These are phyloP conservation scores for Tenebrosternarchus preto DNA, from an alignment of 2,113 vertebrate genomes.

Conservation along the genomic window DNA sequence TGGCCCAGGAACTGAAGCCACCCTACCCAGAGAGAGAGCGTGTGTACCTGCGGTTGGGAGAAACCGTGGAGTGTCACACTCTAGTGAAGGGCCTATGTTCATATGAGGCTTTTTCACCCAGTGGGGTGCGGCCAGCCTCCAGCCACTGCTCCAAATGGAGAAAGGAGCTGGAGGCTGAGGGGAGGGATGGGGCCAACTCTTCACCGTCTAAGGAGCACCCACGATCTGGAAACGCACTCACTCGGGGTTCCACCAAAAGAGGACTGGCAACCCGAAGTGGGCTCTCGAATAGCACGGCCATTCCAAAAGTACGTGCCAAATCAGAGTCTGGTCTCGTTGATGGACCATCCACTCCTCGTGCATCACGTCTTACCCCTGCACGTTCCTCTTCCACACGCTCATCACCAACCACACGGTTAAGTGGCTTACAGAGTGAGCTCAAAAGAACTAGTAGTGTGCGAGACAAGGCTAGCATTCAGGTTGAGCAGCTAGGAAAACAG, in stretches of 20 bases:
- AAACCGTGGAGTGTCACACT: slow-evolving; percentile 76
- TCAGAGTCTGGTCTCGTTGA: slow-evolving; percentile 56
- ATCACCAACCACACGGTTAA: slow-evolving; percentile 41
- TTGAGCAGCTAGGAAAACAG: slow-evolving; percentile 36
- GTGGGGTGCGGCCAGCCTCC: slow-evolving; percentile 64
- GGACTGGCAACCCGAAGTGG: slow-evolving; percentile 59
- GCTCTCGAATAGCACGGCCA: slow-evolving; percentile 56
- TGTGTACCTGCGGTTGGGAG: slow-evolving; percentile 65
- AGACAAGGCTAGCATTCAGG: slow-evolving; percentile 8
- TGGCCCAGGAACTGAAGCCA: slow-evolving; percentile 60
- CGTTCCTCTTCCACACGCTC: slow-evolving; percentile 64
- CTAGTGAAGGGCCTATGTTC: slow-evolving; percentile 75
- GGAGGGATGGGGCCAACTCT: slow-evolving; percentile 47
- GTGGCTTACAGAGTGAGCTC: slow-evolving; percentile 45
- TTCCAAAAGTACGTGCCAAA: slow-evolving; percentile 68
- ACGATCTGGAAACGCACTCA: slow-evolving; percentile 55
- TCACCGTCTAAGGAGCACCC: slow-evolving; percentile 61
- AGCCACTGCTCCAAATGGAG: slow-evolving; percentile 80
- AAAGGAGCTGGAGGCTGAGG: slow-evolving; percentile 71
- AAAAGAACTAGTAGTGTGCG: slow-evolving; percentile 43
- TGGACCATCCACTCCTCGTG: slow-evolving; percentile 29
- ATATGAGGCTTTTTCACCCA: slow-evolving; percentile 68
- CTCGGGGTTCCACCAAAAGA: slow-evolving; percentile 67
- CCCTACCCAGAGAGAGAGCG: slow-evolving; percentile 54
- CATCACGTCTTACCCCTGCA: slow-evolving; percentile 49